phyloP scores from a whole-genome alignment of 2,797 vertebrate genomes.

The Benthosema pterotum region DNA sequence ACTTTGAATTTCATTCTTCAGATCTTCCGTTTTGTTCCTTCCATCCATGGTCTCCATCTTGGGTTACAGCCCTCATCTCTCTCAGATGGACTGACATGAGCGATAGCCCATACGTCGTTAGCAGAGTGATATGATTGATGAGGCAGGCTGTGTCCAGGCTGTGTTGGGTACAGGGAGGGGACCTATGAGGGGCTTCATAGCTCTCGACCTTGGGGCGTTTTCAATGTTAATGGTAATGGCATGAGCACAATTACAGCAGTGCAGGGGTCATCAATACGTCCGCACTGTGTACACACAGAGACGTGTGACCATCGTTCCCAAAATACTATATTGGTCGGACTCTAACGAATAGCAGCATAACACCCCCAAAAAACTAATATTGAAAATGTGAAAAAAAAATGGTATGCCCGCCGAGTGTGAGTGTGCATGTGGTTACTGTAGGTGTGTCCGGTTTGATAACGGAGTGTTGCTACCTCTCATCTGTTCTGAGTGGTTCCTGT shows the following conservation, averaged over 20 bases:
- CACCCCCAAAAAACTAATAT: no score
- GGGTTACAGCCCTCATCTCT: neutral
- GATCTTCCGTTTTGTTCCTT: constrained; percentile 22
- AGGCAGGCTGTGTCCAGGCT: constrained; percentile 52
- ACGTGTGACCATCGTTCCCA: no score
- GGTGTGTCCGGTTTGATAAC: constrained; percentile 50
- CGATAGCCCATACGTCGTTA: constrained; percentile 46
- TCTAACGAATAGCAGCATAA: no score
- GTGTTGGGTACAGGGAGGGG: constrained; percentile 41
- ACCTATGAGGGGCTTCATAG: constrained; percentile 53
- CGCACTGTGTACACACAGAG: no score
- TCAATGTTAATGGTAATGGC: constrained; percentile 78
- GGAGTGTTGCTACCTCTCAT: constrained; percentile 9
- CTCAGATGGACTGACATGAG: constrained; percentile 46
- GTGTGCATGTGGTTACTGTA: constrained; percentile 8
- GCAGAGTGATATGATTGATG: constrained; percentile 69
- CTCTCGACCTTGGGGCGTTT: constrained; percentile 43
- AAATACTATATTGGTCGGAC: no score
- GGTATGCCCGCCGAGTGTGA: constrained; percentile 15
- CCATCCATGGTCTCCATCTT: constrained; percentile 7
- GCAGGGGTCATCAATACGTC: no score
- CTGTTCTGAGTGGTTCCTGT: constrained; percentile 53
- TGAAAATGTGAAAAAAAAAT: constrained; percentile 53
- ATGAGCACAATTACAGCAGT: constrained; percentile 67
- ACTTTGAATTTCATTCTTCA: constrained; percentile 36